phyloP scores from a whole-genome alignment of 1,140 invertebrate species.

The Atta texana region DNA sequence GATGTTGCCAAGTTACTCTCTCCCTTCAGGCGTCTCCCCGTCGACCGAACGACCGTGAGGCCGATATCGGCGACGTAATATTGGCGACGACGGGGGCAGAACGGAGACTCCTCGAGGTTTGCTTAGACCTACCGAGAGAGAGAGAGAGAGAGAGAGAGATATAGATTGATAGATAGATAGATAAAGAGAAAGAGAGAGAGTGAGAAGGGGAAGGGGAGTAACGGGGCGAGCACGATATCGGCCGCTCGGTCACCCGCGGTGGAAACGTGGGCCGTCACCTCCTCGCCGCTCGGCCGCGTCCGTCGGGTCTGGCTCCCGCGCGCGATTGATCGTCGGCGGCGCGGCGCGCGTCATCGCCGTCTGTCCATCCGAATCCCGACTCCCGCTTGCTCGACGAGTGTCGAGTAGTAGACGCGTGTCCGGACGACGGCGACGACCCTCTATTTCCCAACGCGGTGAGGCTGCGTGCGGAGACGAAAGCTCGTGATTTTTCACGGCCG shows the following conservation, averaged over 20 bases:
- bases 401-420: background rate
- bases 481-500: background rate
- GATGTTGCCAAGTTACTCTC: background rate
- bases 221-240: constrained; percentile 4
- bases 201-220: background rate
- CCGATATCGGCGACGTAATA: constrained; percentile 4
- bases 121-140: background rate
- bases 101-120: constrained; percentile 2
- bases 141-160: background rate
- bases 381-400: background rate
- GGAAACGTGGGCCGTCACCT: constrained; percentile 27
- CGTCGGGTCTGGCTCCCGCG: constrained; percentile 39
- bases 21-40: background rate
- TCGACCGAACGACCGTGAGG: background rate
- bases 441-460: background rate
- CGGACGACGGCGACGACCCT: background rate
- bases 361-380: background rate
- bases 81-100: background rate
- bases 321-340: constrained; percentile 53
- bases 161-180: background rate
- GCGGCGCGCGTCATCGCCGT: constrained; percentile 51
- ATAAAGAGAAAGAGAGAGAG: background rate
- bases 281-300: constrained; percentile 24
- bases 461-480: background rate
- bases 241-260: constrained; percentile 4